These are phyloP conservation scores for Danaus plexippus DNA, from an alignment of 1,140 invertebrate species.

Conservation along the genomic window DNA sequence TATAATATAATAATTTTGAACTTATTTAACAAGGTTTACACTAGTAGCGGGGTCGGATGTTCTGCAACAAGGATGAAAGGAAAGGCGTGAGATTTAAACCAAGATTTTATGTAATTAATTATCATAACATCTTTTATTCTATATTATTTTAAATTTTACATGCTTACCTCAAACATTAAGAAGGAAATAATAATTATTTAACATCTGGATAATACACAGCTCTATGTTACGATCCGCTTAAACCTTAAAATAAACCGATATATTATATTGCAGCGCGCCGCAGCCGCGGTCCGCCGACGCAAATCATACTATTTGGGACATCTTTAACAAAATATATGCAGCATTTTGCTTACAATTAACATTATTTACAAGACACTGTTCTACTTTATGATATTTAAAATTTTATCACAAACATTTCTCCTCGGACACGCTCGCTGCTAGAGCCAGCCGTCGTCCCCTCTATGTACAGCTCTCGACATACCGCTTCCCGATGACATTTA, in stretches of 20 bases:
- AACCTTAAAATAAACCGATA: slow-evolving; percentile 50
- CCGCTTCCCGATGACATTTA: slow-evolving; percentile 26
- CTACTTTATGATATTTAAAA: slow-evolving; percentile 61
- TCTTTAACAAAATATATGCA: slow-evolving; percentile 65
- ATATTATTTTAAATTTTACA: slow-evolving; percentile 72
- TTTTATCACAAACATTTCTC: slow-evolving; percentile 58
- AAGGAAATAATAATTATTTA: slow-evolving; percentile 69
- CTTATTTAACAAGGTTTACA: too few species aligned
- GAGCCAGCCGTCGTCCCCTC: slow-evolving; percentile 29
- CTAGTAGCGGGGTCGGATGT: too few species aligned
- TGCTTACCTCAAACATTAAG: slow-evolving; percentile 71
- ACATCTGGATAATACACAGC: slow-evolving; percentile 70
- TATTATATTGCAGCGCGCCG: slow-evolving; percentile 43
- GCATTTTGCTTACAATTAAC: slow-evolving; percentile 58
- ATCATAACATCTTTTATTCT: slow-evolving; percentile 72
- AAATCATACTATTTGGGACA: slow-evolving; percentile 49
- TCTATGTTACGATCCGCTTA: slow-evolving; percentile 65
- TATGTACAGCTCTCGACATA: too few species aligned
- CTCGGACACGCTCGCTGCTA: slow-evolving; percentile 50
- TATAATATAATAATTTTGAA: background rate
- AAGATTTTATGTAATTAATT: slow-evolving; percentile 70
- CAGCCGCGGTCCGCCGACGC: slow-evolving; percentile 25
- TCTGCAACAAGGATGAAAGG: slow-evolving; percentile 17
- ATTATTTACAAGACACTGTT: slow-evolving; percentile 53
- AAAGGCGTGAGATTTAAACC: slow-evolving; percentile 57